Base-by-base conservation (phyloP, 2,888 invertebrate genomes). In the Deilephila porcellus region DNA sequence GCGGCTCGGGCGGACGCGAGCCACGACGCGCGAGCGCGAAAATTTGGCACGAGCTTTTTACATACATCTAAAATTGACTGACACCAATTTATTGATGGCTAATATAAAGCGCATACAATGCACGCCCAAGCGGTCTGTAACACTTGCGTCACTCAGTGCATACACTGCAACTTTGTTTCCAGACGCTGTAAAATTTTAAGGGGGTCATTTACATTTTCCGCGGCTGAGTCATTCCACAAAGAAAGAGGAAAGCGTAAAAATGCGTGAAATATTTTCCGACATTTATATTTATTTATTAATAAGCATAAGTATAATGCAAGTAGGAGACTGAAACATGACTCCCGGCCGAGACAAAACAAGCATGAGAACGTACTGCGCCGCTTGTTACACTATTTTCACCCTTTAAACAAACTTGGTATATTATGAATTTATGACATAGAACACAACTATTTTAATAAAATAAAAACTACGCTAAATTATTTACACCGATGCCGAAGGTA, bases 1-100 rank as follows among this genome's bases (percentile, higher is more conserved):
- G 86, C 82, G 80, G 80, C 80, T 85, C 83, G 79, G 79, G 79
- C 79, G 80, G 83, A 79, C 81, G 82, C 79, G 77, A 77, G 76
- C 76, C 67, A 74, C 74, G 25, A 67, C 67, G 80, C 81, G 83
- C 83, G 76, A 78, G 84, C 82, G 83, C 82, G 78, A 84, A 87
- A 85, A 90, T 89, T 92, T 92, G 91, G 92, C 91, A 92, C 90
- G 85, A 76, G 79, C 67, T 84, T 83, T 86, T 86, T 83, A 83
- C 82, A 76, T 81, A 83, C 84, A 84, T 83, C 88, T 88, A 90
- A 86, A 90, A 84, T 85, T 89, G 88, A 87, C 86, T 85, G 85
- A 85, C 88, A 89, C 82, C 81, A 82, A 85, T 86, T 25, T 67
- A 84, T 84, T 82, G 76, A 81, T 81, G 76, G 78, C 79, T 77